phyloP scores from a whole-genome alignment of 1,140 invertebrate genomes.

The Drosophila lini region DNA sequence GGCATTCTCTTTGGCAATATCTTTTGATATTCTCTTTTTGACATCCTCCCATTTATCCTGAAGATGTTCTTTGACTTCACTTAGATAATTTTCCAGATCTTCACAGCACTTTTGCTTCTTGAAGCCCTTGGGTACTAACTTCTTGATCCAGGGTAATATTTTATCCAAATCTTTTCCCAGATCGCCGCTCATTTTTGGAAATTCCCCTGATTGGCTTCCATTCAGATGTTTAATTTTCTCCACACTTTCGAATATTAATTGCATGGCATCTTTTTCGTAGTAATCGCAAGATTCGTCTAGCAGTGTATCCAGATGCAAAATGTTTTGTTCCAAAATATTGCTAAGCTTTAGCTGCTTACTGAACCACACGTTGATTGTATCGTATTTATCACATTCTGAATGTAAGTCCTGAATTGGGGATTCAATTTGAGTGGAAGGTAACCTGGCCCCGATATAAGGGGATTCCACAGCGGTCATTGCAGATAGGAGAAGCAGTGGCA shows the following conservation, averaged over 20 bases:
- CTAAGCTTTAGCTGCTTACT: constrained; percentile 21
- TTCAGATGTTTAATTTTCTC: not conserved
- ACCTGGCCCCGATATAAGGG: not conserved
- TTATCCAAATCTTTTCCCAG: constrained; percentile 38
- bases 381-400: constrained; percentile 8
- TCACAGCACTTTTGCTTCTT: constrained; percentile 38
- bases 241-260: constrained; percentile 15
- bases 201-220: not conserved
- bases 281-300: constrained; percentile 25
- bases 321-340: not conserved
- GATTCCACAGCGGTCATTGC: constrained; percentile 5
- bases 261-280: constrained; percentile 36
- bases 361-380: constrained; percentile 40
- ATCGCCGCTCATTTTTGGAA: constrained; percentile 15
- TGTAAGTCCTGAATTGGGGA: not conserved
- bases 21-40: not conserved
- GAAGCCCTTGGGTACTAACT: not conserved
- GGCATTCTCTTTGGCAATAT: not conserved
- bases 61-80: constrained; percentile 7
- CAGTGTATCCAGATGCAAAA: not conserved
- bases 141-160: constrained; percentile 28
- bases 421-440: not conserved
- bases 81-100: not conserved
- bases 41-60: constrained; percentile 2
- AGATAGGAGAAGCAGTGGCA: constrained; percentile 40